Base-by-base conservation (phyloP, 2,797 vertebrate species). In the Streptopelia turtur region DNA sequence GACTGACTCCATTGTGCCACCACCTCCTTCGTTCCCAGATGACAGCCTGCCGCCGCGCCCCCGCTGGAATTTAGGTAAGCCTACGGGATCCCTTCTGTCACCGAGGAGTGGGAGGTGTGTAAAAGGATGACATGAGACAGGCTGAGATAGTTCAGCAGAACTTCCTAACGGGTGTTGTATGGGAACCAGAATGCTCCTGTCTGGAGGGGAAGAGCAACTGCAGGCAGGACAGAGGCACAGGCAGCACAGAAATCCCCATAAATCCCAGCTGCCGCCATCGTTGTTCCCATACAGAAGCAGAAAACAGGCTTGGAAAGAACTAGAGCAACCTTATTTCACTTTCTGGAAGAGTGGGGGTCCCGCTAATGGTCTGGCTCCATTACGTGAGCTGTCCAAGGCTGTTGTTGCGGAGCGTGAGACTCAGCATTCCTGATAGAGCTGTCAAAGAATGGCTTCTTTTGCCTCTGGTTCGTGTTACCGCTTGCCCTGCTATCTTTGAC, bases 41-140 rank as follows among this genome's bases (percentile, higher is more conserved):
- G 99, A 99, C 94, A 98, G 97, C 96, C 97, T 99, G 97, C 99
- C 99, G 88, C 99, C 99, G n/a, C n/a, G 24, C 99, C 99, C 49
- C 99, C 99, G 31, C 97, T 98, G 91, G 99, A 99, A 95, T 98
- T 99, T 97, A 97, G 98, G 99, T 99, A 98, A 98, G 98, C 96
- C 84, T 91, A 87, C 89, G 63, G 95, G 92, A 97, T 95, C 95
- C 92, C 87, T 96, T 52, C 93, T 94, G 93, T 91, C 95, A 91
- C 87, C 55, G 6, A 21, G 82, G 53, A 82, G 72, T 64, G 45
- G 83, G 65, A 93, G 83, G 88, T 86, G 77, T 94, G 87, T 83
- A 92, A 94, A 91, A 82, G 78, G 90, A 87, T 94, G 94, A 80
- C 87, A 82, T 45, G 87, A 95, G 92, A 57, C 94, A 72, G 89